Conservation (phyloP, 2,113 vertebrate species). For the Corythornis vintsioides region DNA sequence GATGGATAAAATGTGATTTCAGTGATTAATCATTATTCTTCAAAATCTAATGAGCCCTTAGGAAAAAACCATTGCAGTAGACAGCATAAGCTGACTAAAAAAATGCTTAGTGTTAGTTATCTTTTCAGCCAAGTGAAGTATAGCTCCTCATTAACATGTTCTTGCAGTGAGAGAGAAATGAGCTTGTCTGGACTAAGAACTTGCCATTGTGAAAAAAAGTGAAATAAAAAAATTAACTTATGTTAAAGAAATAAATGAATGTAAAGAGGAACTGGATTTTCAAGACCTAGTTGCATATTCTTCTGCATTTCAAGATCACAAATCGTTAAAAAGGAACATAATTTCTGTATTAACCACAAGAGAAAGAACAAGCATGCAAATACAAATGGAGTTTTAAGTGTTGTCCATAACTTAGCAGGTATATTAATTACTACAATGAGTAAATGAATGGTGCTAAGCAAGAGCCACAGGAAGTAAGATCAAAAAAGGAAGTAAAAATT, state of each 20-base stretch:
- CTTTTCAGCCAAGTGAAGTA: conserved; percentile 32
- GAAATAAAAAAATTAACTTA: neutral
- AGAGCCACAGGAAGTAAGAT: neutral
- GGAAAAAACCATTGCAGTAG: neutral
- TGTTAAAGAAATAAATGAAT: neutral
- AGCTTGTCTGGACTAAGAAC: neutral
- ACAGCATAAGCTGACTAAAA: neutral
- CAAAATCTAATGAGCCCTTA: conserved; percentile 15
- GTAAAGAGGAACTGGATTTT: neutral
- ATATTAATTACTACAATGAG: neutral
- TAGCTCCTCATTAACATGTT: conserved; percentile 2
- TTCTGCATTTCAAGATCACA: neutral
- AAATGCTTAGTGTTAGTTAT: neutral
- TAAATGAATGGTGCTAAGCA: neutral
- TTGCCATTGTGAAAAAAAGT: neutral
- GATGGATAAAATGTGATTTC: neutral
- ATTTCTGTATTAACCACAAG: neutral
- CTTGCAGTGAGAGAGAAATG: neutral
- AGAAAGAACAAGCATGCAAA: neutral
- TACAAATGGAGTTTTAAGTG: neutral
- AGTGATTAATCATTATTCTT: conserved; percentile 16
- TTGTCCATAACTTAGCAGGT: neutral
- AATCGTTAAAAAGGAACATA: neutral
- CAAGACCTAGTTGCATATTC: neutral
- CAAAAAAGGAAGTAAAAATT: neutral